Base-by-base conservation (phyloP, 2,888 invertebrate genomes). In the Chaetoderma sp. region DNA sequence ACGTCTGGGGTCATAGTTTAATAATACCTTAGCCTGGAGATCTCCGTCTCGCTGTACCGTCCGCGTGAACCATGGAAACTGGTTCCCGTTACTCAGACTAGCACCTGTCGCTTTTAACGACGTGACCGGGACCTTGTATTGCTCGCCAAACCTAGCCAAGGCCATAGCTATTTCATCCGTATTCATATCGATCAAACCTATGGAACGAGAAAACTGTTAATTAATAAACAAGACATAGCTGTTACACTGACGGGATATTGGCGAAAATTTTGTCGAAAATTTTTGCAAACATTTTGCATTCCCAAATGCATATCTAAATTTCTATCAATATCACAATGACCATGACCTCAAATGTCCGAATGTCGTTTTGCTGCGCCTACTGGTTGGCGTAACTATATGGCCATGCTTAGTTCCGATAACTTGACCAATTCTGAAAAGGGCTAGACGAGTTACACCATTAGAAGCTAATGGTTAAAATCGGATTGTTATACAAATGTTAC, bases 171-270 rank as follows among this genome's bases (percentile, higher is more conserved):
- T 88, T 21, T 88, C 88, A 63, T 89, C 89, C 18, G 87, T 87
- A 65, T 88, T 88, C 0, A 88, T 88, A 2, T 89, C 90, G 52
- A 90, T 84, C 21, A 90, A 87, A 18, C 90, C 90, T 65, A 88
- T 83, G 56, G 88, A 86, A 16, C 44, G 25, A 23, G 8, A 16
- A 33, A 5, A n/a, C 18, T 56, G n/a, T 21, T 18, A 21, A 4
- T 33, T 21, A 18, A 21, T 28, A 56, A 23, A 4, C 23, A 56
- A 47, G n/a, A n/a, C n/a, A n/a, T n/a, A n/a, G n/a, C n/a, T n/a
- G n/a, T n/a, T n/a, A n/a, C n/a, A n/a, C n/a, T n/a, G n/a, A n/a
- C n/a, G n/a, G n/a, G n/a, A n/a, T n/a, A 45, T 10, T 6, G 16
- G 30, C 44, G 4, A 23, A 21, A 57, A 62, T 68, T 70, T 77